Percentiles rank a stretch among this genome's conserved stretches.
Evolutionary conservation across 2,797 vertebrate species (phyloP).

Genomic region (Amblyopsis hoosieri): DNA sequence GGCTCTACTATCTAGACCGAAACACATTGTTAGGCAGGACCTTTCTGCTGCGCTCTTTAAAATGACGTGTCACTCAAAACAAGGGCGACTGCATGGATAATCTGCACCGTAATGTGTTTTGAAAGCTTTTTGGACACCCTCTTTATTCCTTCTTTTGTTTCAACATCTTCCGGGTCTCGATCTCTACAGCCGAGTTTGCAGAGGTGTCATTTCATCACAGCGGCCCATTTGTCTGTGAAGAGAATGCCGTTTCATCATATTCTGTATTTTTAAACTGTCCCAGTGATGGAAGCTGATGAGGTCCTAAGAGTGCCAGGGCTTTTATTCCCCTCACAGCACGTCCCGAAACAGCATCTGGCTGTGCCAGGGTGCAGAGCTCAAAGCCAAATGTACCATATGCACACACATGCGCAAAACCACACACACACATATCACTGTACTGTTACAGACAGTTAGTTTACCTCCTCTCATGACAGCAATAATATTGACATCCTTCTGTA

Average conservation of each 20-base stretch:
- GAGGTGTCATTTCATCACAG: slow-evolving; percentile 58
- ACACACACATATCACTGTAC: slow-evolving; percentile 10
- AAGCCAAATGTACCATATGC: slow-evolving; percentile 37
- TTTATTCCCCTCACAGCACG: slow-evolving; percentile 66
- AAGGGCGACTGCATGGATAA: slow-evolving; percentile 23
- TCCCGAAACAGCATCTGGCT: slow-evolving; percentile 74
- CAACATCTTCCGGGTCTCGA: slow-evolving; percentile 11
- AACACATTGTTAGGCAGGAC: neutral
- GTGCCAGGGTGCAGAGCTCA: slow-evolving; percentile 33
- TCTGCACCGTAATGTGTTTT: slow-evolving; percentile 20
- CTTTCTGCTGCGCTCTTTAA: slow-evolving; percentile 32
- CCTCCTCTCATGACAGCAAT: slow-evolving; percentile 47
- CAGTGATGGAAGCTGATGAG: slow-evolving; percentile 68
- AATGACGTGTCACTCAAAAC: slow-evolving; percentile 20
- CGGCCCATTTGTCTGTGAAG: slow-evolving; percentile 32
- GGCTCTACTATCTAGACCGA: neutral
- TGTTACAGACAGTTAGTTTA: slow-evolving; percentile 40
- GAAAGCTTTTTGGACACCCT: neutral
- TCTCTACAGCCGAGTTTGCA: slow-evolving; percentile 24
- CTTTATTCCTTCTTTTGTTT: slow-evolving; percentile 1
- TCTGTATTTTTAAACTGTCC: slow-evolving; percentile 57
- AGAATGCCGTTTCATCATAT: slow-evolving; percentile 43
- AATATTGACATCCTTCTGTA: slow-evolving; percentile 57
- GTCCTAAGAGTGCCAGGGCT: slow-evolving; percentile 62
- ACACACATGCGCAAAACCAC: slow-evolving; percentile 29